phyloP scores from a whole-genome alignment of 2,113 vertebrate genomes.

The Cynocephalus volans region DNA sequence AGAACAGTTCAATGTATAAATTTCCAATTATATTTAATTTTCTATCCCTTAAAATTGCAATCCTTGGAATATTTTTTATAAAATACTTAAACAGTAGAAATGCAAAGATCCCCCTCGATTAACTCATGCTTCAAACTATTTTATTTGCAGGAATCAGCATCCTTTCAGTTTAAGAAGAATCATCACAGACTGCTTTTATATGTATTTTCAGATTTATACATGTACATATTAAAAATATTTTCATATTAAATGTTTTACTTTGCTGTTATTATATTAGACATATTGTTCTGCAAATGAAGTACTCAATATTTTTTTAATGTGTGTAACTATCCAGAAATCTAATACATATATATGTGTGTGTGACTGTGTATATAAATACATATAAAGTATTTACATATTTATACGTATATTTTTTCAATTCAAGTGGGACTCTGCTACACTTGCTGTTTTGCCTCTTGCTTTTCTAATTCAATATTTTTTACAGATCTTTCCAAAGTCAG shows the following conservation, averaged over 20 bases:
- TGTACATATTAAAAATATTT: neutral
- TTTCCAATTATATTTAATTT: conserved; percentile 3
- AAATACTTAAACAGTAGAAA: neutral
- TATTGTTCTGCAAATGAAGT: neutral
- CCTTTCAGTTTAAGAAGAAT: neutral
- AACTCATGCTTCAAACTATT: neutral
- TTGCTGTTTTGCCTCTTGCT: neutral
- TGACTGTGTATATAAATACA: neutral
- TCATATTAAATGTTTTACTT: neutral
- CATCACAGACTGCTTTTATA: neutral
- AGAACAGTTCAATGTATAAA: neutral
- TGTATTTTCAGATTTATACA: neutral
- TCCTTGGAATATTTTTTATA: neutral
- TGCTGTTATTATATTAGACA: neutral
- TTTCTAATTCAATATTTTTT: neutral
- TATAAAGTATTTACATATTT: no score
- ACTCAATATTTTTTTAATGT: neutral
- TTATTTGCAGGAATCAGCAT: neutral
- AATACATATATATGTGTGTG: neutral
- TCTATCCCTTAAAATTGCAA: conserved; percentile 22
- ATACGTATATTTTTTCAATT: neutral
- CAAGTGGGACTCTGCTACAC: neutral
- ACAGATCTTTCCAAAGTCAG: neutral
- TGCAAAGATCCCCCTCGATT: neutral
- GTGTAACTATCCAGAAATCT: neutral